Evolutionary conservation across 2,113 vertebrate species (phyloP).

Genomic region (Aphelocoma coerulescens): DNA sequence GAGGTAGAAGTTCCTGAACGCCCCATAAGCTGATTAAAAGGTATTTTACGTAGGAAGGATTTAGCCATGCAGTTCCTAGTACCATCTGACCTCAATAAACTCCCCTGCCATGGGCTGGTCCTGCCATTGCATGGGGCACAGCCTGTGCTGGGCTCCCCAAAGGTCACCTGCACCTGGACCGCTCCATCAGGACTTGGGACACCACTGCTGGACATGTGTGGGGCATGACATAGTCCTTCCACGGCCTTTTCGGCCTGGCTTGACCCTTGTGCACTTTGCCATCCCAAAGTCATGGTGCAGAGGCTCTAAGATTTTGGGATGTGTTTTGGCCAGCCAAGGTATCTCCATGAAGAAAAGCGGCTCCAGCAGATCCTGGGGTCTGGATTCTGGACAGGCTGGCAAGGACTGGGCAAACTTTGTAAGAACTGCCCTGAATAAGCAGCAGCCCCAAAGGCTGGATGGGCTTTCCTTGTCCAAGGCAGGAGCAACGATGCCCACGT

Average conservation of each 20-base stretch:
- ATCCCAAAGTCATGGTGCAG: neutral
- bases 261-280: neutral
- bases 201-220: neutral
- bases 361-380: neutral
- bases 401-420: neutral
- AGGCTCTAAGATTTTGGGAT: neutral
- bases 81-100: slow-evolving; percentile 53
- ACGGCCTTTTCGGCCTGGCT: neutral
- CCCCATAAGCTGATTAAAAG: slow-evolving; percentile 55
- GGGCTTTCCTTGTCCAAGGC: neutral
- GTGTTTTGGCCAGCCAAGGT: neutral
- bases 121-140: neutral
- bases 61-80: slow-evolving; percentile 26
- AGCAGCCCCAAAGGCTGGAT: neutral
- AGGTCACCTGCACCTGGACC: neutral
- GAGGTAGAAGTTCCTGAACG: slow-evolving; percentile 33
- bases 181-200: neutral
- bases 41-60: slow-evolving; percentile 61
- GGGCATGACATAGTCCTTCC: neutral
- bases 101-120: neutral
- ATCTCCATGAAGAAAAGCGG: neutral
- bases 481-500: rapidly evolving
- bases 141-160: neutral
- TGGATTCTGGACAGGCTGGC: neutral
- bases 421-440: neutral